These are phyloP conservation scores for Shinisaurus crocodilurus DNA, from an alignment of 2,113 vertebrate species.

Conservation along the genomic window DNA sequence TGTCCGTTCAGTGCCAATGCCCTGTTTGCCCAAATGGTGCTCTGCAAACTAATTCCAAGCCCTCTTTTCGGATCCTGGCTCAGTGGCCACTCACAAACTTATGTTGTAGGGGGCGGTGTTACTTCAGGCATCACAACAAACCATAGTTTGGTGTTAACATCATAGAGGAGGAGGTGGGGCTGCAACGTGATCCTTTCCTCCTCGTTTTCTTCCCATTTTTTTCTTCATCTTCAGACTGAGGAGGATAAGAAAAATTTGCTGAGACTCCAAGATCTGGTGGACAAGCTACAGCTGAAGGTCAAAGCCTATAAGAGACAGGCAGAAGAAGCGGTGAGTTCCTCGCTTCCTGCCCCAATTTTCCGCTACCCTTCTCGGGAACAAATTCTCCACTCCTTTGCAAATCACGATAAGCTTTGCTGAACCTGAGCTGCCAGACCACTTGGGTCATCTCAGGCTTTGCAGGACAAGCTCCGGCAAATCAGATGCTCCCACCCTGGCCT, in stretches of 20 bases:
- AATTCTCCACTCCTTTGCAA: too few relatives aligned
- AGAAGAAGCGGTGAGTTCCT: constrained; percentile 84
- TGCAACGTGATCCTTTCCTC: neutral
- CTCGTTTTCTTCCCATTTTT: neutral
- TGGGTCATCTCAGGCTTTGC: neutral
- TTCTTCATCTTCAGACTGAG: constrained; percentile 79
- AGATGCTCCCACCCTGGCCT: neutral
- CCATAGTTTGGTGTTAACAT: neutral
- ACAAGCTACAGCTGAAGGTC: constrained; percentile 90
- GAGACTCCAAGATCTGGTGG: constrained; percentile 87
- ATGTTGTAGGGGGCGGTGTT: too few relatives aligned
- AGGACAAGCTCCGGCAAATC: neutral
- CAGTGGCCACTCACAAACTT: neutral
- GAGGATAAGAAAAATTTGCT: constrained; percentile 87
- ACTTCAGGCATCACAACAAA: neutral
- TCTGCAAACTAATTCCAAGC: neutral
- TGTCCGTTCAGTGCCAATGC: neutral
- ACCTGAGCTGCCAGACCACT: neutral
- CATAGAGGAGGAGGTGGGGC: neutral
- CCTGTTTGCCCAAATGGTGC: neutral
- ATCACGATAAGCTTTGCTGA: neutral
- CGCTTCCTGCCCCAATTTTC: neutral
- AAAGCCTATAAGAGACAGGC: constrained; percentile 88
- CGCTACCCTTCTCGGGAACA: too few relatives aligned
- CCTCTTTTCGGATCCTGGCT: neutral